phyloP scores from a whole-genome alignment of 2,113 vertebrate genomes.

The Apistogramma diplotaenia region DNA sequence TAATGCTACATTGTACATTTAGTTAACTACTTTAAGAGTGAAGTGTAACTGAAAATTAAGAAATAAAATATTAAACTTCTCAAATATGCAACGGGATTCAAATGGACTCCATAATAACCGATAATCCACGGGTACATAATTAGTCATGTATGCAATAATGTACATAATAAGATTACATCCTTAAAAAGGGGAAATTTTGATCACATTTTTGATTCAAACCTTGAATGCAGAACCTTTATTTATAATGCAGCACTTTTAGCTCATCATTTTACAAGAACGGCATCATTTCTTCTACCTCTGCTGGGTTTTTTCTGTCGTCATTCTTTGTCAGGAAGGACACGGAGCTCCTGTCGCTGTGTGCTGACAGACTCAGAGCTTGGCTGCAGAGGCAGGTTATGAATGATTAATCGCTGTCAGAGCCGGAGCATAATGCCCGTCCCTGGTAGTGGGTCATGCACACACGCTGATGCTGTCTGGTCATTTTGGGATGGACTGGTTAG shows the following conservation, averaged over 20 bases:
- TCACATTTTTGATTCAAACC: background rate
- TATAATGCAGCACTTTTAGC: background rate
- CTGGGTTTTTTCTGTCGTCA: background rate
- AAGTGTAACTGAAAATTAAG: background rate
- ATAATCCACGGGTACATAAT: background rate
- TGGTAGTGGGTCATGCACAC: slow-evolving; percentile 71
- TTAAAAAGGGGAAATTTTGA: background rate
- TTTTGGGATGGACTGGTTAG: slow-evolving; percentile 71
- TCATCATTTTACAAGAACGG: background rate
- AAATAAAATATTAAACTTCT: background rate
- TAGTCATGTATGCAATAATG: no score
- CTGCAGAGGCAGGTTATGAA: slow-evolving; percentile 64
- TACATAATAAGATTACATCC: background rate
- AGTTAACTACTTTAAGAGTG: background rate
- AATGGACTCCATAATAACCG: background rate
- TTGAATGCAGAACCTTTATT: background rate
- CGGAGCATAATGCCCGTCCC: slow-evolving; percentile 62
- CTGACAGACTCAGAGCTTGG: slow-evolving; percentile 50
- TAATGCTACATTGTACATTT: background rate
- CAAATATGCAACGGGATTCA: background rate
- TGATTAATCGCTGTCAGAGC: slow-evolving; percentile 64
- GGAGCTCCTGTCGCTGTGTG: slow-evolving; percentile 12
- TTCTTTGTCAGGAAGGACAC: slow-evolving; percentile 17
- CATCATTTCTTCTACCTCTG: background rate
- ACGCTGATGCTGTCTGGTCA: slow-evolving; percentile 75